Conservation (phyloP, 2,888 invertebrate species). For the Nymphalis c-album region DNA sequence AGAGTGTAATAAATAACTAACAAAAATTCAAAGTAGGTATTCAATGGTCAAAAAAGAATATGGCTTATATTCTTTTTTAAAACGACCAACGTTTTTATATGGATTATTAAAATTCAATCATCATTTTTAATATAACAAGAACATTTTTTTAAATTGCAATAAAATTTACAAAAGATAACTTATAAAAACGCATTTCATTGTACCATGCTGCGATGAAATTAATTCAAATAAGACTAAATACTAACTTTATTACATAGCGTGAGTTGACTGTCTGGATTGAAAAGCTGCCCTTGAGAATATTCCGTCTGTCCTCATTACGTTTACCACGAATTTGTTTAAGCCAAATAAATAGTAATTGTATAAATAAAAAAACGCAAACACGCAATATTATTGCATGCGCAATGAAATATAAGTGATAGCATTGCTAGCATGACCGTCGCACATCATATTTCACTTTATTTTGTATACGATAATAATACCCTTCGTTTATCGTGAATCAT, state of each 20-base stretch:
- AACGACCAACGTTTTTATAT: too few species aligned
- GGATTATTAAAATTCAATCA: too few species aligned
- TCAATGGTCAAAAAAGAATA: too few species aligned
- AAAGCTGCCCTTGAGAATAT: slow-evolving; percentile 10
- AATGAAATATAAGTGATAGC: slow-evolving; percentile 20
- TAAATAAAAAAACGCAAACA: background rate
- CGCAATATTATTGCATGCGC: slow-evolving; percentile 16
- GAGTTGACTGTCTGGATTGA: slow-evolving; percentile 10
- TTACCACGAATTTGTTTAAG: slow-evolving; percentile 16
- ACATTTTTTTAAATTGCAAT: background rate
- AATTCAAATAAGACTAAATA: background rate
- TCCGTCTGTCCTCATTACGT: slow-evolving; percentile 9
- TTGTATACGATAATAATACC: slow-evolving; percentile 22
- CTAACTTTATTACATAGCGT: slow-evolving; percentile 5
- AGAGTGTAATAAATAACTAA: background rate
- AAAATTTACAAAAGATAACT: background rate
- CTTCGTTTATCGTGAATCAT: slow-evolving; percentile 28
- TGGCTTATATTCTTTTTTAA: too few species aligned
- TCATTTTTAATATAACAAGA: too few species aligned
- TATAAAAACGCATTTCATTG: background rate
- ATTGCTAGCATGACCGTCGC: slow-evolving; percentile 28
- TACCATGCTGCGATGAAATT: slow-evolving; percentile 4
- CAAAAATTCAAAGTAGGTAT: too few species aligned
- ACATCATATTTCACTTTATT: slow-evolving; percentile 29
- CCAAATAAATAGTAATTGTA: slow-evolving; percentile 1